Conservation (phyloP, 2,888 invertebrate species). For the Nymphalis c-album region DNA sequence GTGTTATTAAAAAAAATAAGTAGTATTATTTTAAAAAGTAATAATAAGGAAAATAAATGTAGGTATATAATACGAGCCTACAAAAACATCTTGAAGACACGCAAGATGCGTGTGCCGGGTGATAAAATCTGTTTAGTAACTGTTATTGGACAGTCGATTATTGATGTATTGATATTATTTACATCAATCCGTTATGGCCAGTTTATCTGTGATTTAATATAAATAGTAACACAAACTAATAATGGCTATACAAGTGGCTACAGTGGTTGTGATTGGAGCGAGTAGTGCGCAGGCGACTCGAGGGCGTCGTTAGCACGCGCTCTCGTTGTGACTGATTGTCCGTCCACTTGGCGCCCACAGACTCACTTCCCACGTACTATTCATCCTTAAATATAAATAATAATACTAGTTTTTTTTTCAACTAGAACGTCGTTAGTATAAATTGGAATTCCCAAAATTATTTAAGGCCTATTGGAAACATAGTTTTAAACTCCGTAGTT, state of each 20-base stretch:
- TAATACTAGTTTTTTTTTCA: neutral
- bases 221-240: constrained; percentile 9
- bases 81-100: too few species aligned
- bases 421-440: neutral
- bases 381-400: constrained; percentile 17
- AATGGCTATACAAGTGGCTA: constrained; percentile 15
- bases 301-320: constrained; percentile 30
- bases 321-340: constrained; percentile 33
- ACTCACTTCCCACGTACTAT: constrained; percentile 20
- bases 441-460: neutral
- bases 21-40: too few species aligned
- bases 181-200: neutral
- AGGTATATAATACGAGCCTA: too few species aligned
- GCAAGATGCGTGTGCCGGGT: too few species aligned
- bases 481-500: too few species aligned
- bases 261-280: constrained; percentile 27
- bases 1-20: too few species aligned
- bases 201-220: constrained; percentile 1
- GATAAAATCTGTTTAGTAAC: neutral
- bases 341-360: constrained; percentile 26
- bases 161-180: neutral
- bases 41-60: too few species aligned
- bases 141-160: neutral
- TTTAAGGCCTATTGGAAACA: too few species aligned
- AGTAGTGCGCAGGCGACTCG: constrained; percentile 24